Evolutionary conservation across 1,140 invertebrate genomes (phyloP).

Genomic region (Anastatus disparis): DNA sequence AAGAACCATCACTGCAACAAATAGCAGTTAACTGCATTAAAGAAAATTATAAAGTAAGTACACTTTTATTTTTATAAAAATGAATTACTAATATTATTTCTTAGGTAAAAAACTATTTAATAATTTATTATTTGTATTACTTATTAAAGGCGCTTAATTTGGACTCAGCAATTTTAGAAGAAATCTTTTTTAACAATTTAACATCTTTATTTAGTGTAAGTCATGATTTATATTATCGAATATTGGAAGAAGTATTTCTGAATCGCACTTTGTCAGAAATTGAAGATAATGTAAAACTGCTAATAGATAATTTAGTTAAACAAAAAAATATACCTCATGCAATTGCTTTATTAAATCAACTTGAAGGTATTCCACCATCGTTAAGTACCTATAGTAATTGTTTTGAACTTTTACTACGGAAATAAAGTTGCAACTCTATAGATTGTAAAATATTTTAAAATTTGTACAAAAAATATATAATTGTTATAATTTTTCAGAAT

Average conservation of each 20-base stretch:
- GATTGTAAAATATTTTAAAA: background rate
- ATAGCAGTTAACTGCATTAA: constrained; percentile 57
- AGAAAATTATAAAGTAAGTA: constrained; percentile 52
- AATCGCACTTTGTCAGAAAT: constrained; percentile 55
- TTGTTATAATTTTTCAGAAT: background rate
- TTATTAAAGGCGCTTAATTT: constrained; percentile 52
- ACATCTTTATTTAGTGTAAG: constrained; percentile 57
- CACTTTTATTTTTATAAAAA: no score
- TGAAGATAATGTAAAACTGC: constrained; percentile 53
- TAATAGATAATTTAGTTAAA: constrained; percentile 57
- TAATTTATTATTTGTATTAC: constrained; percentile 16
- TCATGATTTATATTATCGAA: constrained; percentile 57
- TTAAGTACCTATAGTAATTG: constrained; percentile 60
- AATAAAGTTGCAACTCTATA: constrained; percentile 43
- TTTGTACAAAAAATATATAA: constrained; percentile 9
- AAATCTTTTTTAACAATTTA: constrained; percentile 61
- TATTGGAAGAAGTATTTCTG: constrained; percentile 58
- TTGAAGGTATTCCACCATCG: constrained; percentile 56
- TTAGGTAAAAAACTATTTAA: background rate
- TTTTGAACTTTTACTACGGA: constrained; percentile 53
- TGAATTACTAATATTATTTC: constrained; percentile 9
- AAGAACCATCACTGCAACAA: constrained; percentile 49
- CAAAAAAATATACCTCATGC: constrained; percentile 58
- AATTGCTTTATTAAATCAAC: constrained; percentile 57
- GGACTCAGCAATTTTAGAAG: constrained; percentile 54